A percentile compares a stretch with the other conserved stretches of the same genome.
phyloP scores from a whole-genome alignment of 2,888 invertebrate species.

The Agrochola lota region DNA sequence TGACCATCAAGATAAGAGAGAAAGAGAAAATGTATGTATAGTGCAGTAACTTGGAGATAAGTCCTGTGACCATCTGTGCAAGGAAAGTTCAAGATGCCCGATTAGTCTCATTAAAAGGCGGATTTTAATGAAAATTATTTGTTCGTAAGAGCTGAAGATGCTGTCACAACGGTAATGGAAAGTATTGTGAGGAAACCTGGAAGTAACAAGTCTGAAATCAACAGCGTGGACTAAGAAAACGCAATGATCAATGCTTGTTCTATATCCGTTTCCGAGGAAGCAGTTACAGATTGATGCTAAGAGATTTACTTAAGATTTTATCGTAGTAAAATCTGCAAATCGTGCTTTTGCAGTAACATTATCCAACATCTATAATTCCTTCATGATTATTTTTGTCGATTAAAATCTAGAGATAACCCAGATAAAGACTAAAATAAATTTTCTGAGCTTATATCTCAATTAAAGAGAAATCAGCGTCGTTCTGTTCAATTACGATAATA shows the following conservation, averaged over 20 bases:
- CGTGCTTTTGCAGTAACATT: not conserved
- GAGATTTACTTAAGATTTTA: not conserved
- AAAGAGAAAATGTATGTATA: slow-evolving; percentile 39
- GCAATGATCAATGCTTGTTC: not conserved
- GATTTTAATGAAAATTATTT: slow-evolving; percentile 15
- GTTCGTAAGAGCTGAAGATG: not conserved
- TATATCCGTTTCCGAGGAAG: not conserved
- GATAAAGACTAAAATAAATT: not conserved
- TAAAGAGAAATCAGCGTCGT: slow-evolving; percentile 21
- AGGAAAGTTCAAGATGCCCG: slow-evolving; percentile 5
- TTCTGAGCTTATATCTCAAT: slow-evolving; percentile 13
- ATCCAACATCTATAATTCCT: slow-evolving; percentile 1
- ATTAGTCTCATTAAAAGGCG: not conserved
- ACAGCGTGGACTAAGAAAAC: not conserved
- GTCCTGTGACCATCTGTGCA: not conserved
- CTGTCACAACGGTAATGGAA: not conserved
- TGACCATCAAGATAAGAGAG: slow-evolving; percentile 35
- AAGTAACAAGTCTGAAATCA: not conserved
- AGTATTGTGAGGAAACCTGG: not conserved
- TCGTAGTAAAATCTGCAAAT: slow-evolving; percentile 3
- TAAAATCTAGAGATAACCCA: slow-evolving; percentile 13
- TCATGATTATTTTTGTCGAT: slow-evolving; percentile 4
- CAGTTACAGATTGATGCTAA: not conserved
- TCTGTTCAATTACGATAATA: slow-evolving; percentile 5
- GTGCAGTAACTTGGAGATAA: slow-evolving; percentile 18